phyloP scores from a whole-genome alignment of 2,888 invertebrate genomes.

The Candidula unifasciata region DNA sequence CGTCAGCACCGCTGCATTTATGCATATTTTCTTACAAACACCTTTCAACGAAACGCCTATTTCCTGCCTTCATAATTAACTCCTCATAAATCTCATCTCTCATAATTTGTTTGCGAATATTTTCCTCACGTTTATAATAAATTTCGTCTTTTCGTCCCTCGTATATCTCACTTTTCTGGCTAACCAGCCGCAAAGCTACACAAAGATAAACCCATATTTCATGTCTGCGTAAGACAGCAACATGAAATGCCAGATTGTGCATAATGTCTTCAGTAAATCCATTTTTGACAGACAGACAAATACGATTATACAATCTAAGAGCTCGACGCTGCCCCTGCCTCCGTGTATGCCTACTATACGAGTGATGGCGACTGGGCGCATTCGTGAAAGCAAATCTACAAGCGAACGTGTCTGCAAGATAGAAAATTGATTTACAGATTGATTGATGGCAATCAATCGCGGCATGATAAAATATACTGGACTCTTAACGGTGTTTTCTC shows the following conservation, averaged over 20 bases:
- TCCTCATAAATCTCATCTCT: too few relatives aligned
- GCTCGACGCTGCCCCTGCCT: neutral
- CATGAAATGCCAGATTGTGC: neutral
- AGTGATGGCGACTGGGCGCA: neutral
- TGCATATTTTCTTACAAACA: too few relatives aligned
- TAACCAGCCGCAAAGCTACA: too few relatives aligned
- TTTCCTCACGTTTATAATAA: too few relatives aligned
- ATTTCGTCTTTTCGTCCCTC: too few relatives aligned
- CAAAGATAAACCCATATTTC: too few relatives aligned
- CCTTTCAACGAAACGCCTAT: too few relatives aligned
- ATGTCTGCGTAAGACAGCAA: neutral
- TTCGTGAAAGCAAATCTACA: constrained; percentile 15
- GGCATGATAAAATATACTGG: constrained; percentile 15
- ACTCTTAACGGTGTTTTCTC: neutral
- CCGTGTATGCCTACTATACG: neutral
- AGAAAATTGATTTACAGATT: constrained; percentile 39
- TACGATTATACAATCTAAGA: neutral
- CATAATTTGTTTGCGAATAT: too few relatives aligned
- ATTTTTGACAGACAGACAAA: constrained; percentile 18
- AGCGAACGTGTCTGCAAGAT: constrained; percentile 7
- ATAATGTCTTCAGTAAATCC: neutral
- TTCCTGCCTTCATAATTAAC: too few relatives aligned
- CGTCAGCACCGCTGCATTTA: too few relatives aligned
- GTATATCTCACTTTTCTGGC: too few relatives aligned
- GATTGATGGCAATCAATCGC: constrained; percentile 43